Conservation (phyloP, 2,888 invertebrate genomes). For the Pyrgus malvae region DNA sequence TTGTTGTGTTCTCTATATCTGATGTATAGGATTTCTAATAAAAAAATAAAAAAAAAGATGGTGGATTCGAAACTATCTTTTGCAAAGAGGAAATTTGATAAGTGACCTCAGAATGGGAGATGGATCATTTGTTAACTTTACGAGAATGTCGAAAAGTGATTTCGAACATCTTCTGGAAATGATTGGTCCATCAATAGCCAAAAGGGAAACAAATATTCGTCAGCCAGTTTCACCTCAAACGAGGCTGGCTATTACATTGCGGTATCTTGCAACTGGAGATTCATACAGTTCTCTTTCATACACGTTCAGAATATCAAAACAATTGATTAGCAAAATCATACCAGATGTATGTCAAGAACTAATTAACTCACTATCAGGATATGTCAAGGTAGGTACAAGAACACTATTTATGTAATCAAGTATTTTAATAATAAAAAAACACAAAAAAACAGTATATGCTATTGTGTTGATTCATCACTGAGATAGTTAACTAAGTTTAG, state of each 20-base stretch:
- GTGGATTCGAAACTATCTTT: too few species aligned
- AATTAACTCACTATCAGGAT: background rate
- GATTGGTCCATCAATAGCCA: conserved; percentile 34
- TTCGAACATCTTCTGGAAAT: conserved; percentile 34
- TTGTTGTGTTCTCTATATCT: too few species aligned
- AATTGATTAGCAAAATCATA: conserved; percentile 33
- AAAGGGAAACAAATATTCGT: conserved; percentile 36
- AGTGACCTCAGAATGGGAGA: conserved; percentile 29
- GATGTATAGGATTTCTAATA: too few species aligned
- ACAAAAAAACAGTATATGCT: too few species aligned
- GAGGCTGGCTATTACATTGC: conserved; percentile 35
- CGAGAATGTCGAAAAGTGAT: conserved; percentile 30
- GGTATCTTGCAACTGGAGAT: conserved; percentile 34
- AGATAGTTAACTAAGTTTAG: background rate
- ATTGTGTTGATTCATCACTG: too few species aligned
- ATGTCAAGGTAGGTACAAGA: background rate
- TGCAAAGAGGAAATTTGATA: conserved; percentile 29
- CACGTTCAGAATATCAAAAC: conserved; percentile 38
- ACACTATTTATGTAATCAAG: too few species aligned
- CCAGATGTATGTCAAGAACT: conserved; percentile 29
- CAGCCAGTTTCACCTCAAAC: conserved; percentile 30
- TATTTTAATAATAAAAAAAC: too few species aligned
- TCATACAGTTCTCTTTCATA: conserved; percentile 35
- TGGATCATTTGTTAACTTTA: conserved; percentile 35
- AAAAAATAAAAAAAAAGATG: background rate